Evolutionary conservation across 2,797 vertebrate genomes (phyloP).

Genomic region (Malurus leucopterus): DNA sequence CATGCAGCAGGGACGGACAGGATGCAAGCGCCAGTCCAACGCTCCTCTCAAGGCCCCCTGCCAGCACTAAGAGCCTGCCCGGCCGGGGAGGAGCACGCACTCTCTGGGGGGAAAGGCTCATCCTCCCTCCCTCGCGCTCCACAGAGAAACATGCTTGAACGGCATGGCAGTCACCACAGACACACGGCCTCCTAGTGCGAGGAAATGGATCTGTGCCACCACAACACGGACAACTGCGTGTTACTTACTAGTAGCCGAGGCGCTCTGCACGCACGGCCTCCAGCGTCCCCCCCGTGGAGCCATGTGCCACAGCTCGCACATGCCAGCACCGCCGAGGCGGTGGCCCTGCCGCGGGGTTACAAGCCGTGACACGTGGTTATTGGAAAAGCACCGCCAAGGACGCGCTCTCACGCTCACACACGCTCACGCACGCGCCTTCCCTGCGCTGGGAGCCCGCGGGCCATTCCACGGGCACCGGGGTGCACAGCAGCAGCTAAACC

Average conservation of each 20-base stretch:
- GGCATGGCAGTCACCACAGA: constrained; percentile 30
- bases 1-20: constrained; percentile 61
- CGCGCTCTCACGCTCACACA: not conserved
- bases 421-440: not conserved
- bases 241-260: constrained; percentile 25
- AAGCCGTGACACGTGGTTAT: constrained; percentile 38
- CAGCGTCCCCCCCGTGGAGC: constrained; percentile 17
- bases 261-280: not conserved
- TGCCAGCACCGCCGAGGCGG: constrained; percentile 19
- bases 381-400: not conserved
- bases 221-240: not conserved
- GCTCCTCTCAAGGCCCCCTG: constrained; percentile 9
- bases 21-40: constrained; percentile 38
- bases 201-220: constrained; percentile 27
- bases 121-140: not conserved
- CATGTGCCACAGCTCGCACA: constrained; percentile 3
- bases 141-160: constrained; percentile 48
- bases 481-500: not conserved
- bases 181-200: not conserved
- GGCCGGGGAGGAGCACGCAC: constrained; percentile 1
- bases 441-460: not conserved
- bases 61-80: not conserved
- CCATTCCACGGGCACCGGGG: not conserved
- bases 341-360: constrained; percentile 31
- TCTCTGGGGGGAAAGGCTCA: not conserved